Percentiles rank a stretch among this genome's conserved stretches.
Conservation (phyloP, 2,888 invertebrate species). For the Spisula solida region DNA sequence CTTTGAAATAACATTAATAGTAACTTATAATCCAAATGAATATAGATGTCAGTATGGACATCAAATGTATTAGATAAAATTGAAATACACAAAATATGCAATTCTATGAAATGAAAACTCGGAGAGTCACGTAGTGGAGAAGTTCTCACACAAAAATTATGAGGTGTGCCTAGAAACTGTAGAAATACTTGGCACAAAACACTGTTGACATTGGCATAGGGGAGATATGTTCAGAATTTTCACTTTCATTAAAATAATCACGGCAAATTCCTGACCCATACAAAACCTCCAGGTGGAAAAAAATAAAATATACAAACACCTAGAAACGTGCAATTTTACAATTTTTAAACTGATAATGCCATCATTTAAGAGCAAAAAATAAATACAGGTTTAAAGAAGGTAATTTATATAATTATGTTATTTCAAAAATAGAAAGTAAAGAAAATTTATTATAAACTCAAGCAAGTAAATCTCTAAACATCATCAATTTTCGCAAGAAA, state of each 20-base stretch:
- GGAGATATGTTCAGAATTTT: neutral
- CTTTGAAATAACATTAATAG: too few species aligned
- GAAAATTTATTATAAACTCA: constrained; percentile 3
- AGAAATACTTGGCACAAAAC: neutral
- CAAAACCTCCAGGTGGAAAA: neutral
- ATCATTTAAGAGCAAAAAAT: neutral
- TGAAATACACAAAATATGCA: too few species aligned
- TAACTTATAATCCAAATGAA: too few species aligned
- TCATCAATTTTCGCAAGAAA: neutral
- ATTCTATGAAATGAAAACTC: too few species aligned
- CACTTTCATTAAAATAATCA: constrained; percentile 2
- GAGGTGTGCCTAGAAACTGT: neutral
- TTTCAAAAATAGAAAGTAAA: neutral
- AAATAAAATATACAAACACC: neutral
- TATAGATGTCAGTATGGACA: neutral
- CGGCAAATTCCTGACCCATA: neutral
- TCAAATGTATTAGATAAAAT: neutral
- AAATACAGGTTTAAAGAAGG: neutral
- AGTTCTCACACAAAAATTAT: neutral
- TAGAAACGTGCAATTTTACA: neutral
- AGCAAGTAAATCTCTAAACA: neutral
- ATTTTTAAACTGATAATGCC: neutral
- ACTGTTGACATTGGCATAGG: constrained; percentile 5
- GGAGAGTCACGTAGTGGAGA: too few species aligned
- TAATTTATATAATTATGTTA: neutral